Evolutionary conservation across 2,797 vertebrate genomes (phyloP).

Genomic region (Platyrinchus mystaceus): DNA sequence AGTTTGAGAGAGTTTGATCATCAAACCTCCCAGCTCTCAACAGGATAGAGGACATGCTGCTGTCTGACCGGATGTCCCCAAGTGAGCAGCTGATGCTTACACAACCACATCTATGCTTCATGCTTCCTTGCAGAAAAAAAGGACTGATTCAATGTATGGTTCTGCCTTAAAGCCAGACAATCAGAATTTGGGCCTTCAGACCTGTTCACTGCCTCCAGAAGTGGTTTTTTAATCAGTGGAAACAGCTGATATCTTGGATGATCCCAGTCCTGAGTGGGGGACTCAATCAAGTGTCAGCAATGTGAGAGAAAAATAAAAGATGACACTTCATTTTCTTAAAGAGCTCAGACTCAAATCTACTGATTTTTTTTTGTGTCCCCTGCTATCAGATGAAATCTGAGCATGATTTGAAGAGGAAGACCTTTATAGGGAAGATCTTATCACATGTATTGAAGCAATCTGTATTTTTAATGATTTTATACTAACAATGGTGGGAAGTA

Average conservation of each 20-base stretch:
- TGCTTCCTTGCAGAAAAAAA: neutral
- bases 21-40: neutral
- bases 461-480: neutral
- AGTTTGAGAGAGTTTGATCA: neutral
- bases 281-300: neutral
- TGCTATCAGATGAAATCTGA: neutral
- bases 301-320: neutral
- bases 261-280: neutral
- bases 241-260: neutral
- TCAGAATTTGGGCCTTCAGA: neutral
- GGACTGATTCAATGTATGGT: neutral
- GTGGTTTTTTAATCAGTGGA: neutral
- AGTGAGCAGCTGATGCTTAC: neutral
- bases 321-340: neutral
- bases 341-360: neutral
- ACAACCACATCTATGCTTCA: neutral
- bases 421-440: neutral
- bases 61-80: neutral
- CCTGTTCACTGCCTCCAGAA: neutral
- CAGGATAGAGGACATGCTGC: neutral
- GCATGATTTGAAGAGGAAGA: neutral
- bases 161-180: neutral
- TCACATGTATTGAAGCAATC: neutral
- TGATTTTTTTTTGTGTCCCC: neutral
- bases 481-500: neutral